Percentiles rank a stretch among this genome's conserved stretches.
Evolutionary conservation across 2,113 vertebrate species (phyloP).

Genomic region (Camelus bactrianus): DNA sequence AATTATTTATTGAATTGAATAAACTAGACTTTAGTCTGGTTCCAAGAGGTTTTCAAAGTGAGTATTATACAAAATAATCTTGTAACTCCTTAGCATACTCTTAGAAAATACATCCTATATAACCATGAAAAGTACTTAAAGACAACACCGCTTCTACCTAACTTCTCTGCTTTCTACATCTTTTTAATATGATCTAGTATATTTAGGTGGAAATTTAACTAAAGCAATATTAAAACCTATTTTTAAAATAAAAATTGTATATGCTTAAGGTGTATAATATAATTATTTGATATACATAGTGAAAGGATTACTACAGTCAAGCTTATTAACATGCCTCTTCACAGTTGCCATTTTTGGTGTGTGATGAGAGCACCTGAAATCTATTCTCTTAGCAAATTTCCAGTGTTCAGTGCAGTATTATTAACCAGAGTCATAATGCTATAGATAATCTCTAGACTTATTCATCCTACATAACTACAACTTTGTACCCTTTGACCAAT

Average conservation of each 20-base stretch:
- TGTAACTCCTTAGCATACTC: background rate
- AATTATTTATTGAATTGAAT: slow-evolving; percentile 24
- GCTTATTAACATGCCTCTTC: background rate
- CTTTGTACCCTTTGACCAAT: background rate
- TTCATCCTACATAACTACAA: background rate
- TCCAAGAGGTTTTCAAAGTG: background rate
- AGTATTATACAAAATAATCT: background rate
- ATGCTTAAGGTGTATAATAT: background rate
- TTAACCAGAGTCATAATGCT: background rate
- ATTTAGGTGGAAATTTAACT: slow-evolving; percentile 36
- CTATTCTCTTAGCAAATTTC: background rate
- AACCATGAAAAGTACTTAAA: slow-evolving; percentile 7
- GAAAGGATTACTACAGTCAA: background rate
- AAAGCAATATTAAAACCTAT: background rate
- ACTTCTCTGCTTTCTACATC: background rate
- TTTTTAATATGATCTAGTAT: slow-evolving; percentile 8
- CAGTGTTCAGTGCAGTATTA: background rate
- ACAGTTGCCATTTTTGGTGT: background rate
- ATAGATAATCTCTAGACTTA: background rate
- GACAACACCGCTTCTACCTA: background rate
- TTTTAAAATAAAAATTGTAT: background rate
- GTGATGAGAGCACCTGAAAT: background rate
- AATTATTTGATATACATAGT: background rate
- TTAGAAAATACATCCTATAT: slow-evolving; percentile 4
- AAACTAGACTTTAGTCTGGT: background rate